These are phyloP conservation scores for Drosophila fuyamai DNA, from an alignment of 1,140 invertebrate species.

Conservation along the genomic window DNA sequence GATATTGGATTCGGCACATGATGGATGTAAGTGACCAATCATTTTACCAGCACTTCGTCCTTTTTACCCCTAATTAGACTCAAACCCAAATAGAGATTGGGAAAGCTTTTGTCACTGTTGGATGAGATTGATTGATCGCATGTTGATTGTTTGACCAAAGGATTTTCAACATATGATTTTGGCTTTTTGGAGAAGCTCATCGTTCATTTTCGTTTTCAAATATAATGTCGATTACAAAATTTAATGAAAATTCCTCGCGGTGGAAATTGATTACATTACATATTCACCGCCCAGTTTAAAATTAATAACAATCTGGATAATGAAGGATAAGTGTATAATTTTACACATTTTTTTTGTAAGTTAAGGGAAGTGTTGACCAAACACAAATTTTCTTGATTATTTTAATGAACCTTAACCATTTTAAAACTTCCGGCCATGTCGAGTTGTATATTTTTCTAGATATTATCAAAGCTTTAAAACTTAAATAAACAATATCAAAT, in stretches of 20 bases:
- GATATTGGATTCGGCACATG: constrained; percentile 15
- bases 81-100: constrained; percentile 15
- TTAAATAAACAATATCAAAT: too few species aligned
- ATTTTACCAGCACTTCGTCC: background rate
- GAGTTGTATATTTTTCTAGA: too few species aligned
- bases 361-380: too few species aligned
- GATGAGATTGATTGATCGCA: constrained; percentile 61
- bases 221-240: background rate
- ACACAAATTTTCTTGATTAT: too few species aligned
- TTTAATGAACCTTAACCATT: too few species aligned
- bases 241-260: background rate
- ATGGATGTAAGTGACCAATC: constrained; percentile 54
- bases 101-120: constrained; percentile 39
- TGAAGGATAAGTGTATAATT: too few species aligned
- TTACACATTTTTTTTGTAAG: too few species aligned
- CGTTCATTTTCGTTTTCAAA: constrained; percentile 15
- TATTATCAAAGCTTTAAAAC: too few species aligned
- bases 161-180: constrained; percentile 34
- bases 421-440: too few species aligned
- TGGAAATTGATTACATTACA: background rate
- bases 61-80: constrained; percentile 58
- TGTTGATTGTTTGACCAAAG: constrained; percentile 57
- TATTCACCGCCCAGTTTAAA: too few species aligned
- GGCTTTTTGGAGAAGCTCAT: constrained; percentile 14
- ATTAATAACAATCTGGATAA: too few species aligned